These are phyloP conservation scores for Oryzaephilus surinamensis DNA, from an alignment of 1,140 invertebrate genomes.

Conservation along the genomic window DNA sequence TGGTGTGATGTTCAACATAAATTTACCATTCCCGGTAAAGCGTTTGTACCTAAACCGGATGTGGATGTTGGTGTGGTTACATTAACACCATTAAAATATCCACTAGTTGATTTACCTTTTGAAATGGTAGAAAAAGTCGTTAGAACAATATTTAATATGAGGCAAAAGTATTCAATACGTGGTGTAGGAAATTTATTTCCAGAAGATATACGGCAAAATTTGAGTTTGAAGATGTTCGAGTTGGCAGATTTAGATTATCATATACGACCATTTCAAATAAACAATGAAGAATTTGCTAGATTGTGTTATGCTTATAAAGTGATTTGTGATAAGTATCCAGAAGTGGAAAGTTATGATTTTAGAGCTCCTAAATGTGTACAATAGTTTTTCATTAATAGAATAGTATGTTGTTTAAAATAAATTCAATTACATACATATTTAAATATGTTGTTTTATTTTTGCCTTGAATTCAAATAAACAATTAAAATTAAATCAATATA, in stretches of 20 bases:
- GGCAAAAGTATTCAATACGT: constrained; percentile 71
- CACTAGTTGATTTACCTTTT: constrained; percentile 72
- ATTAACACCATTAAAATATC: constrained; percentile 66
- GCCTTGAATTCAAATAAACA: too few relatives aligned
- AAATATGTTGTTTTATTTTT: too few relatives aligned
- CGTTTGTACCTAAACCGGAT: constrained; percentile 88
- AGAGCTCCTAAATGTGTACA: constrained; percentile 41
- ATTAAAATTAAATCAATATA: too few relatives aligned
- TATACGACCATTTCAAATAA: constrained; percentile 56
- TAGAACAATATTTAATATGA: constrained; percentile 73
- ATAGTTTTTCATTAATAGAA: too few relatives aligned
- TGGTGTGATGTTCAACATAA: constrained; percentile 74
- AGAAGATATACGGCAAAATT: constrained; percentile 47
- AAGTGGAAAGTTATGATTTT: constrained; percentile 57
- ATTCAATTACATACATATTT: too few relatives aligned
- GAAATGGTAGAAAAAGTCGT: constrained; percentile 83
- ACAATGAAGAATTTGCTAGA: constrained; percentile 66
- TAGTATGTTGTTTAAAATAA: too few relatives aligned
- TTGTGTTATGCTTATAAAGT: constrained; percentile 67
- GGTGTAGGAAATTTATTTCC: constrained; percentile 72
- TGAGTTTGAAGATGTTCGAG: constrained; percentile 55
- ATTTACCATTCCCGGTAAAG: constrained; percentile 80
- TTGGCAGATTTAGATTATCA: constrained; percentile 62
- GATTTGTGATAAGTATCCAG: constrained; percentile 59
- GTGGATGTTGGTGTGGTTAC: constrained; percentile 94